Evolutionary conservation across 2,888 invertebrate species (phyloP).

Genomic region (Dyspetes luteomarginatus): DNA sequence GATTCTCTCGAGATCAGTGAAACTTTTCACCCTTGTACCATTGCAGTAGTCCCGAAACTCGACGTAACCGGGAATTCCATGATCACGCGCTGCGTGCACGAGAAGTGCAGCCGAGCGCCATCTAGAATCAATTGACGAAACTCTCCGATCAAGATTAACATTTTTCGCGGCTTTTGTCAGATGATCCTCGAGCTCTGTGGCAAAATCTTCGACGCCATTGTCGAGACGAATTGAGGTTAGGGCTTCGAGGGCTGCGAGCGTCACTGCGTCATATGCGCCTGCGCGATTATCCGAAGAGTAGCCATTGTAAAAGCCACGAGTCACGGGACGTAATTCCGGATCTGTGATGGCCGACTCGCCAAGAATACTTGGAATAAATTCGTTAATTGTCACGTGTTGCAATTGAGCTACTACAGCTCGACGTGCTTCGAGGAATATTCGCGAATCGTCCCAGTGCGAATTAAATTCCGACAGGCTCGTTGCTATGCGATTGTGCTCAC

Average conservation of each 20-base stretch:
- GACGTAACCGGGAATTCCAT: conserved; percentile 91
- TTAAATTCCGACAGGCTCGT: conserved; percentile 88
- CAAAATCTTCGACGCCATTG: neutral
- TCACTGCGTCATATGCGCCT: conserved; percentile 91
- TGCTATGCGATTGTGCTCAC: conserved; percentile 92
- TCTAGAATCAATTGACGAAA: conserved; percentile 75
- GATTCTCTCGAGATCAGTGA: conserved; percentile 72
- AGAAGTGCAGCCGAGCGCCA: conserved; percentile 82
- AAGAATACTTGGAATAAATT: conserved; percentile 91
- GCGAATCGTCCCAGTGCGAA: conserved; percentile 91
- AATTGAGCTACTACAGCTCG: conserved; percentile 91
- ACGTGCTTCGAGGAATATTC: conserved; percentile 90
- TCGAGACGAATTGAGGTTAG: conserved; percentile 87
- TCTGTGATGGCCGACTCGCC: conserved; percentile 88
- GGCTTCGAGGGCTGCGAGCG: conserved; percentile 89
- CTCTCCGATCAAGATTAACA: conserved; percentile 85
- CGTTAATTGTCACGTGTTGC: conserved; percentile 93
- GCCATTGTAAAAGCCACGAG: conserved; percentile 90
- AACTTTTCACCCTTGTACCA: conserved; percentile 65
- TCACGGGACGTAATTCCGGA: conserved; percentile 86
- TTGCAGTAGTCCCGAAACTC: conserved; percentile 87
- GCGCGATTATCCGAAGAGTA: conserved; percentile 93
- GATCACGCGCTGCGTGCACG: conserved; percentile 89
- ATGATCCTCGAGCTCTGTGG: conserved; percentile 85
- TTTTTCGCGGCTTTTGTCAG: conserved; percentile 87